A percentile compares a stretch with the other conserved stretches of the same genome.
Conservation (phyloP, 1,140 invertebrate species). For the Phocides pigmalion region DNA sequence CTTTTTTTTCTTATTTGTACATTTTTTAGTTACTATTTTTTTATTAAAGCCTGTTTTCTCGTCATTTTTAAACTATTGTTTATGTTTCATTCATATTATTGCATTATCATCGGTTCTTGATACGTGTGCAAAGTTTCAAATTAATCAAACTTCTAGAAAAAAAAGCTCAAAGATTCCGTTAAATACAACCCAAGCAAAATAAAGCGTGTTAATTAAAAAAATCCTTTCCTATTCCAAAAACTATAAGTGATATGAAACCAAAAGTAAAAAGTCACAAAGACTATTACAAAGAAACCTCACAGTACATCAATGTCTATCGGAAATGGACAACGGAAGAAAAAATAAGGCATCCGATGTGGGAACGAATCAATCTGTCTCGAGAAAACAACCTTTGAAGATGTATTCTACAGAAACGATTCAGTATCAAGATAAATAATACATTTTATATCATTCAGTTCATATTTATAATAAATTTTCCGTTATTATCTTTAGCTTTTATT, state of each 20-base stretch:
- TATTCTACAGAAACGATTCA: conserved; percentile 1
- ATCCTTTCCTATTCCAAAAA: no score
- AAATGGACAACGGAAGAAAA: conserved; percentile 4
- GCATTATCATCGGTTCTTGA: no score
- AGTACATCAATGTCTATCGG: not conserved
- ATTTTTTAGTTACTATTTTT: no score
- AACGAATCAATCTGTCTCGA: conserved; percentile 10
- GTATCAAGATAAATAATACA: not conserved
- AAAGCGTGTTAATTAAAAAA: no score
- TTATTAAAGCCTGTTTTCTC: no score
- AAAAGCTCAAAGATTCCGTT: no score
- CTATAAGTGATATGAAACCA: not conserved
- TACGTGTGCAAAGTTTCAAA: no score
- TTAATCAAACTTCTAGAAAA: no score
- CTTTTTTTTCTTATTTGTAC: no score
- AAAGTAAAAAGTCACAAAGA: not conserved
- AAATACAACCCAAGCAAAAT: no score
- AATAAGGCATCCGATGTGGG: conserved; percentile 4
- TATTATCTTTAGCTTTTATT: not conserved
- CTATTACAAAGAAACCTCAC: not conserved
- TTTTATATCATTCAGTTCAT: not conserved
- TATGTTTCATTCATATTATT: no score
- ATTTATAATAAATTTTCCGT: not conserved
- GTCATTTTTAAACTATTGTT: no score
- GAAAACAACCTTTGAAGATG: not conserved